Percentiles rank a stretch among this genome's conserved stretches.
phyloP scores from a whole-genome alignment of 2,113 vertebrate species.

The Anolis carolinensis region DNA sequence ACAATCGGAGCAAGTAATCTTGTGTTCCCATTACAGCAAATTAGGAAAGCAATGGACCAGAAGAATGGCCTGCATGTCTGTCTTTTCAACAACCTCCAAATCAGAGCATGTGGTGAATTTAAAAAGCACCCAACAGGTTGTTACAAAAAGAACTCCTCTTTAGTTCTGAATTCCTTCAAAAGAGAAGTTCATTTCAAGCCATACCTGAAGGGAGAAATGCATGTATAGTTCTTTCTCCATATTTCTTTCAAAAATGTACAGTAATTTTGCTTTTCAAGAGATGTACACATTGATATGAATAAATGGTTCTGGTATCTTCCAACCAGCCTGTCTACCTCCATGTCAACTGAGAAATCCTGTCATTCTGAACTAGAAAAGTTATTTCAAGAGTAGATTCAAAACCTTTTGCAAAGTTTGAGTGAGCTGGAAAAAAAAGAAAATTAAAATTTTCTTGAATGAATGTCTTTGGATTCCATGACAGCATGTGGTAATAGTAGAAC shows the following conservation, averaged over 20 bases:
- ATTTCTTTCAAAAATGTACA: not conserved
- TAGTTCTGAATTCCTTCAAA: slow-evolving; percentile 32
- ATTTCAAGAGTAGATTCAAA: not conserved
- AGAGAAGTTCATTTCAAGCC: slow-evolving; percentile 15
- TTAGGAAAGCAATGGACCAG: slow-evolving; percentile 46
- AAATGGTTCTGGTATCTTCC: too few species aligned
- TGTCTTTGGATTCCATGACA: not conserved
- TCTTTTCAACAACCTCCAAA: slow-evolving; percentile 29
- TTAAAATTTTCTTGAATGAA: not conserved
- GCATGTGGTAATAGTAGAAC: not conserved
- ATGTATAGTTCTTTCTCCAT: not conserved
- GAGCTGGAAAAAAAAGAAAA: too few species aligned
- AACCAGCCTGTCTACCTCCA: too few species aligned
- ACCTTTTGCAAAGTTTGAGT: not conserved
- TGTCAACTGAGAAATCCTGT: too few species aligned
- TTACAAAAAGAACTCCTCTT: slow-evolving; percentile 9
- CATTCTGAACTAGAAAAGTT: too few species aligned
- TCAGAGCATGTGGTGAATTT: slow-evolving; percentile 19
- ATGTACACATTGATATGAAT: too few species aligned
- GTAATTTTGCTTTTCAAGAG: not conserved
- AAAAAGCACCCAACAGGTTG: slow-evolving; percentile 14
- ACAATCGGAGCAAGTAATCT: slow-evolving; percentile 57
- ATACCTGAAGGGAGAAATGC: not conserved
- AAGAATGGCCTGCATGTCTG: slow-evolving; percentile 20
- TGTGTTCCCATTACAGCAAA: slow-evolving; percentile 54